Evolutionary conservation across 1,140 invertebrate species (phyloP), one percentile per base, ranked within the genome.

Genomic region (Atta cephalotes): DNA sequence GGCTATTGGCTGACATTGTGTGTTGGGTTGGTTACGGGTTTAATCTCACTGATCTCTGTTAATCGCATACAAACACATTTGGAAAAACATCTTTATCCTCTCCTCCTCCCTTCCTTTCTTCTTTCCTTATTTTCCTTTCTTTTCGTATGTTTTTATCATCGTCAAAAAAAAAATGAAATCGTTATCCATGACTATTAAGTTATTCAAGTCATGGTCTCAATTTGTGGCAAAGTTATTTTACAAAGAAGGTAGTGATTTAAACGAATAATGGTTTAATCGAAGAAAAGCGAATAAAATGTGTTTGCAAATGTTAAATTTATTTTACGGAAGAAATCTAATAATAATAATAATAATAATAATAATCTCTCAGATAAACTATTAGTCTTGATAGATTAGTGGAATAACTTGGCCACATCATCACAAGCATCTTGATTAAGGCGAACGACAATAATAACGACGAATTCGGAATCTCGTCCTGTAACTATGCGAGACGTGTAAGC

Each of bases 11-110:
- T 95, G 92, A 92, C 90, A 89, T 94, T 93, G 88, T 95, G 93
- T 95, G 93, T 94, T 95, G 94, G 94, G 92, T 91, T 95, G 94
- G 95, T 95, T 92, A 92, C 91, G 95, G 95, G 92, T 93, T 94
- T 92, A 90, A 91, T 91, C 77, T 82, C 89, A 91, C 81, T 89
- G 87, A 90, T 91, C 56, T 91, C 49, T 87, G 53, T 68, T 78
- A 88, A 45, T 71, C 70, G 66, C 80, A 79, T 80, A 89, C 72
- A 51, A 60, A 68, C 76, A 81, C 65, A 68, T 68, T n/a, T 68
- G 77, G 31, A 45, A 14, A 18, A 86, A 60, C 31, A 35, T 77
- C 18, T 62, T 21, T 56, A 2, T 4, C 21, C 31, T 3, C 31
- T 31, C 3, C 28, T 31, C 21, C n/a, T 2, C 7, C 6, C 5